phyloP scores from a whole-genome alignment of 2,797 vertebrate species.

The Lateolabrax maculatus region DNA sequence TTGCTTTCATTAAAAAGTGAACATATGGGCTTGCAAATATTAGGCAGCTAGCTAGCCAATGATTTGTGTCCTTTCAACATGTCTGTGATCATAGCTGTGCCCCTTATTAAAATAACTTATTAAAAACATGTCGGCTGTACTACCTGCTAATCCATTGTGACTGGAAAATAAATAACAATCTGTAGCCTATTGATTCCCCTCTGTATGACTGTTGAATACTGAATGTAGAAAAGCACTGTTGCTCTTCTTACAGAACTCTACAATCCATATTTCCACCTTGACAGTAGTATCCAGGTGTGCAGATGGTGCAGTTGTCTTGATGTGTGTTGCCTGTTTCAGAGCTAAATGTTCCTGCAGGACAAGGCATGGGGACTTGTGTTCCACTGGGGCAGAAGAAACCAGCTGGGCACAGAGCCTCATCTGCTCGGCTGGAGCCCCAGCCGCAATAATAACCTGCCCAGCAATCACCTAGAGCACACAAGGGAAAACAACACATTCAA shows the following conservation, averaged over 20 bases:
- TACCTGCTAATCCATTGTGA: not conserved
- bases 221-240: not conserved
- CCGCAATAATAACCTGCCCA: slow-evolving; percentile 88
- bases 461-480: slow-evolving; percentile 82
- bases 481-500: not conserved
- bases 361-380: slow-evolving; percentile 81
- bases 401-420: slow-evolving; percentile 83
- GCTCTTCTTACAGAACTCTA: not conserved
- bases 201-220: not conserved
- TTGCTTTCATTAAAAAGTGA: slow-evolving; percentile 17
- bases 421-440: slow-evolving; percentile 84
- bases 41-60: not conserved
- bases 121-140: slow-evolving; percentile 13
- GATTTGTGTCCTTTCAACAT: slow-evolving; percentile 2
- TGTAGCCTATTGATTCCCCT: not conserved
- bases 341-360: slow-evolving; percentile 87
- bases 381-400: slow-evolving; percentile 89
- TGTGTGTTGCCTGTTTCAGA: slow-evolving; percentile 79
- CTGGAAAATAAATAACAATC: not conserved
- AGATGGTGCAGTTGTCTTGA: slow-evolving; percentile 86
- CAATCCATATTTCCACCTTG: slow-evolving; percentile 65
- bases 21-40: slow-evolving; percentile 6
- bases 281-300: slow-evolving; percentile 89
- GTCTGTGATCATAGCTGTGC: slow-evolving; percentile 2
- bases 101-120: slow-evolving; percentile 12